These are phyloP conservation scores for Typhlomys cinereus DNA, from an alignment of 2,113 vertebrate genomes.

Conservation along the genomic window DNA sequence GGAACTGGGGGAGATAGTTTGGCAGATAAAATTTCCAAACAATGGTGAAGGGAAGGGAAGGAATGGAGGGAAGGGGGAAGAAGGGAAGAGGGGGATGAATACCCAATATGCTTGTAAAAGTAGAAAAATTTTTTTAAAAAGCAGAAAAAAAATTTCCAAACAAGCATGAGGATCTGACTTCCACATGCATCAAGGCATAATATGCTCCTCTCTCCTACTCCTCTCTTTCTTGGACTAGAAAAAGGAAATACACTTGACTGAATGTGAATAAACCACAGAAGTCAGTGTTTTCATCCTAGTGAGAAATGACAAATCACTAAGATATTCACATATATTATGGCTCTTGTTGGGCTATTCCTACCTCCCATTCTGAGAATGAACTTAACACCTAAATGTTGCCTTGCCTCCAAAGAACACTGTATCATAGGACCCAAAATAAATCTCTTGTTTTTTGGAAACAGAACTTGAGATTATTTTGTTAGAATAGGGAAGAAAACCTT, in stretches of 20 bases:
- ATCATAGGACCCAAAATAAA: background rate
- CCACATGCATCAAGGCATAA: no score
- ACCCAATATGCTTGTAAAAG: no score
- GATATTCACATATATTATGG: background rate
- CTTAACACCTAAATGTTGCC: background rate
- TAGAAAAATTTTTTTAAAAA: no score
- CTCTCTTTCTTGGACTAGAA: background rate
- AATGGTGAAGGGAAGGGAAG: no score
- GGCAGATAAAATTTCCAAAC: no score
- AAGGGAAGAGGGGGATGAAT: no score
- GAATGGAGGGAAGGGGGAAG: no score
- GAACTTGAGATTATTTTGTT: background rate
- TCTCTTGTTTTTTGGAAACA: background rate
- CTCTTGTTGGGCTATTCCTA: background rate
- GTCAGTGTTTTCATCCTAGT: background rate
- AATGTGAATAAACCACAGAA: background rate
- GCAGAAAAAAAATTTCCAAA: no score
- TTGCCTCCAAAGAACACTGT: background rate
- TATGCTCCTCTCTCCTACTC: no score
- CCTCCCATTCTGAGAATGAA: background rate
- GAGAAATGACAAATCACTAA: background rate
- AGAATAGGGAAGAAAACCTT: background rate
- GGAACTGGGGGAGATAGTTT: no score
- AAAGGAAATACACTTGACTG: background rate
- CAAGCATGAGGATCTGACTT: no score